These are phyloP conservation scores for Solen grandis DNA, from an alignment of 1,140 invertebrate genomes.

Conservation along the genomic window DNA sequence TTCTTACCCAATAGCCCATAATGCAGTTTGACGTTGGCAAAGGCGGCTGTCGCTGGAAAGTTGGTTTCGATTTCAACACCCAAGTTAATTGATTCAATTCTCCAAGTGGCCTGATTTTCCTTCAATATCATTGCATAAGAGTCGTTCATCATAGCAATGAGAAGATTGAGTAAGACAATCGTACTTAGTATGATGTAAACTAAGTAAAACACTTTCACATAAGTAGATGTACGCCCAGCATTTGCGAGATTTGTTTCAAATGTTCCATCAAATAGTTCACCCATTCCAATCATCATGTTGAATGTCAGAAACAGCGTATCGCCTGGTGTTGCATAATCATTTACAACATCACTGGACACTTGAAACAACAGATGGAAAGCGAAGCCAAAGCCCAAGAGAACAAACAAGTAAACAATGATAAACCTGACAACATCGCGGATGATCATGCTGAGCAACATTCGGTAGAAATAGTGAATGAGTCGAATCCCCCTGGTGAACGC, in stretches of 20 bases:
- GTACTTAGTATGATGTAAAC: conserved; percentile 73
- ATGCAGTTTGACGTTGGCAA: background rate
- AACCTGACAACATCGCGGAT: conserved; percentile 73
- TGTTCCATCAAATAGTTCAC: conserved; percentile 65
- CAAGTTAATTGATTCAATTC: conserved; percentile 72
- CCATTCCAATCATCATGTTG: conserved; percentile 76
- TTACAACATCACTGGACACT: conserved; percentile 52
- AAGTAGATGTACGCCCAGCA: conserved; percentile 53
- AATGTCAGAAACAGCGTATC: conserved; percentile 71
- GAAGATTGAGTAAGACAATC: conserved; percentile 75
- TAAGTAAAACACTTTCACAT: conserved; percentile 69
- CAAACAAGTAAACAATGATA: conserved; percentile 74
- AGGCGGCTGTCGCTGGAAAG: conserved; percentile 39
- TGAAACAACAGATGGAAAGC: conserved; percentile 72
- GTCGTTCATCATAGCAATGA: conserved; percentile 79
- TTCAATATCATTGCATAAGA: conserved; percentile 71
- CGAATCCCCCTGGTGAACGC: conserved; percentile 74
- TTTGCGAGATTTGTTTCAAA: conserved; percentile 53
- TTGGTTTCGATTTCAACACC: conserved; percentile 71
- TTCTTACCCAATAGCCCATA: no score
- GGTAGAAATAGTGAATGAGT: conserved; percentile 75
- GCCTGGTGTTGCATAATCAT: conserved; percentile 55
- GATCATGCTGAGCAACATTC: conserved; percentile 75
- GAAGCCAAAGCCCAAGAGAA: conserved; percentile 74
- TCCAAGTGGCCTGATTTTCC: conserved; percentile 66